Percentiles rank a stretch among this genome's conserved stretches.
These are phyloP conservation scores for Peromyscus maniculatus DNA, from an alignment of 2,113 vertebrate genomes.

Conservation along the genomic window DNA sequence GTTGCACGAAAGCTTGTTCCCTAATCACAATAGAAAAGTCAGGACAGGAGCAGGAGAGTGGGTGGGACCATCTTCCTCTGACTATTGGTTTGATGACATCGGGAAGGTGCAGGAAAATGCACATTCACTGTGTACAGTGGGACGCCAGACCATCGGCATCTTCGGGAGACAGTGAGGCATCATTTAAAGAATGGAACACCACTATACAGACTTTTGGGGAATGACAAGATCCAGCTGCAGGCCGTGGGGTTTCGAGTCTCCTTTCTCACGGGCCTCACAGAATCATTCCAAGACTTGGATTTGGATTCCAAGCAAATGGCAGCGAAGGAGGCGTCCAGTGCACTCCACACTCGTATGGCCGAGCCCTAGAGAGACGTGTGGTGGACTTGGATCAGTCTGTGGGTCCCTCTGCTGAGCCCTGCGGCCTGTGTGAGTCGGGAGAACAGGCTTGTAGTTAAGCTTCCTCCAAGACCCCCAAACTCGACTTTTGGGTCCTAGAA, in stretches of 20 bases:
- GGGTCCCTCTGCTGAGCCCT: neutral
- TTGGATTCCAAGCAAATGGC: too few relatives aligned
- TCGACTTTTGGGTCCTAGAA: neutral
- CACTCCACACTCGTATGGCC: neutral
- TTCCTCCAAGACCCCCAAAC: neutral
- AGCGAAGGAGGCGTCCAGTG: neutral
- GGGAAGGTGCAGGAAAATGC: too few relatives aligned
- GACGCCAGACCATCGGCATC: neutral
- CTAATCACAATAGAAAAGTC: neutral
- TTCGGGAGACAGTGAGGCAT: neutral
- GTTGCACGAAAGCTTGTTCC: fast-evolving
- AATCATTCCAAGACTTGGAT: neutral
- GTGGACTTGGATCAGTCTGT: neutral
- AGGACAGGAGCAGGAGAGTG: neutral
- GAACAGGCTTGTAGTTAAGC: neutral
- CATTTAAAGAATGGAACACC: neutral
- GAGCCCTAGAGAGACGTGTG: neutral
- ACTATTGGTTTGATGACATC: neutral
- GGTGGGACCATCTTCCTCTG: neutral
- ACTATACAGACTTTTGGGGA: neutral
- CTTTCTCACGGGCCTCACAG: neutral
- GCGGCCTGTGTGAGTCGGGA: neutral
- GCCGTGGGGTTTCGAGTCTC: too few relatives aligned
- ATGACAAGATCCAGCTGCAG: neutral
- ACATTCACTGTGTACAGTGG: too few relatives aligned